Evolutionary conservation across 1,140 invertebrate genomes (phyloP), one percentile per base, ranked within the genome.

Genomic region (Callitettix versicolor): DNA sequence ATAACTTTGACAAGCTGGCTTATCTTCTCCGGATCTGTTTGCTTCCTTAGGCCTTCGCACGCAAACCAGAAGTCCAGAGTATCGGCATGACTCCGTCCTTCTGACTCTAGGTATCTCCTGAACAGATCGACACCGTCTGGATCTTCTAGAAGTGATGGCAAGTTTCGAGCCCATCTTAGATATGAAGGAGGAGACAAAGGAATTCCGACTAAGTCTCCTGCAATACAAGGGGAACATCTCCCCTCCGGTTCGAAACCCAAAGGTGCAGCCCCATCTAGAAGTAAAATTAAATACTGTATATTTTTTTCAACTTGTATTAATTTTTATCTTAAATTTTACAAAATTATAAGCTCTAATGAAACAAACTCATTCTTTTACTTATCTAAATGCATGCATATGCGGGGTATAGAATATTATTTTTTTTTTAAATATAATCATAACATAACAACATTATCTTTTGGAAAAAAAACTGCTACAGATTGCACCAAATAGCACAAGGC

Each of bases 61-160:
- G 89, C 91, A 72, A 92, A 93, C 79, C 88, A 91, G 71, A 94
- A 94, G 66, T 89, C 83, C 58, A 94, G 78, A 36, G 82, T 77
- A 69, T 86, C 82, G 48, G 82, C 80, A 68, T 86, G 81, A 58
- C 79, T 77, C 61, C 80, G 80, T 54, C 84, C 82, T 70, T 94
- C 91, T 63, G 87, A 78, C 62, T 82, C 74, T 58, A 94, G 77
- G 72, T 88, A 95, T 65, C 79, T 78, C 65, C 83, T 80, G 71
- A 94, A 95, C 61, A 94, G 74, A 47, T 82, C 78, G 54, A 91
- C 83, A 43, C 91, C 91, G 69, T 92, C 87, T 54, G 79, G 79
- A 74, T 95, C 92, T 66, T 84, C 72, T 57, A 95, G 76, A 58
- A 95, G 73, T 64, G 80, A 78, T 65, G 83, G 81, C 59, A 95